Base-by-base conservation (phyloP, 1,140 invertebrate genomes). In the Eumaeus atala region DNA sequence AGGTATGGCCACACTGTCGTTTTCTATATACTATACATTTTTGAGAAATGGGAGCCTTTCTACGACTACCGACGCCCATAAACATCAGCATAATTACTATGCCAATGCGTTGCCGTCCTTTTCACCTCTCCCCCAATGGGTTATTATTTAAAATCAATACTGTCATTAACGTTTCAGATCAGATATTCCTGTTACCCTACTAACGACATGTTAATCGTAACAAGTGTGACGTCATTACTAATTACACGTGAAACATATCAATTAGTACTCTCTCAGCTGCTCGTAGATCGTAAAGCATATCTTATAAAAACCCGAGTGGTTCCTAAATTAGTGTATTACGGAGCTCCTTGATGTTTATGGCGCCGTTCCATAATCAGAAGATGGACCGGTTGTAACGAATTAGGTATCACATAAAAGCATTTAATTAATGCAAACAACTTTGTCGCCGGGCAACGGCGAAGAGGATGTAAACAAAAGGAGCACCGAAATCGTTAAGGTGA, bases 391-490 rank as follows among this genome's bases (percentile, higher is more conserved):
- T 16, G 40, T 44, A 18, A 48, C 47, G 47, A 48, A 48, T 48
- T 48, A 48, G 47, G 28, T 48, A 48, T 18, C 47, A 48, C 47
- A 48, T 48, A 48, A 38, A 38, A 38, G 8, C 47, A 18, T 48
- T 48, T 48, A 48, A 48, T 48, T 48, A 48, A 48, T 48, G 47
- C 47, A 48, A 48, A 48, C 47, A 48, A 48, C 47, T 48, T 48
- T 48, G 18, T 18, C 47, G 47, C 47, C 47, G 18, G 47, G 18
- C 47, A 18, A 21, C 47, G 18, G 9, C 16, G n/a, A 48, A 18
- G 18, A 48, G 18, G 14, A 18, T n/a, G n/a, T 7, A 21, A 21
- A 17, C 44, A 14, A 48, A 33, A 48, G 28, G 37, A 38, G 8
- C 37, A 38, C 37, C 37, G 37, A 38, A 9, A 38, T 38, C 37